Conservation (phyloP, 2,888 invertebrate species). For the Tachystola acroxantha region DNA sequence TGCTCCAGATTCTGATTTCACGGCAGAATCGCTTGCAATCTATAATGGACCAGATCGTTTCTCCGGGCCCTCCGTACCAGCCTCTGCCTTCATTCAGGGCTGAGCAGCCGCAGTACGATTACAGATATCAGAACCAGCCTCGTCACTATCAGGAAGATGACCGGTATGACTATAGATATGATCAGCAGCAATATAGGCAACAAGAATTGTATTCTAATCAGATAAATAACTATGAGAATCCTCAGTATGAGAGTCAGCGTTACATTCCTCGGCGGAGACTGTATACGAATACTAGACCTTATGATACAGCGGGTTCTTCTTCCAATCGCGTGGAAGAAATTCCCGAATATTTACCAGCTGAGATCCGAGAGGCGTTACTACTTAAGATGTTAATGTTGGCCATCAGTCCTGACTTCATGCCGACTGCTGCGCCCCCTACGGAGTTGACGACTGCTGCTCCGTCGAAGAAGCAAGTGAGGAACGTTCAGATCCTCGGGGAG, state of each 20-base stretch:
- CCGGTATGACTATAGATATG: slow-evolving; percentile 60
- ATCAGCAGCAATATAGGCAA: slow-evolving; percentile 47
- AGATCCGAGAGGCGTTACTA: slow-evolving; percentile 84
- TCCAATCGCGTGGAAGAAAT: slow-evolving; percentile 66
- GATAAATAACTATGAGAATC: slow-evolving; percentile 48
- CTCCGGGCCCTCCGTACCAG: slow-evolving; percentile 48
- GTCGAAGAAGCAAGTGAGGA: slow-evolving; percentile 80
- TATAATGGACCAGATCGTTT: slow-evolving; percentile 68
- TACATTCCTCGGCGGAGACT: slow-evolving; percentile 58
- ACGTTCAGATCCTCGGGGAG: slow-evolving; percentile 85
- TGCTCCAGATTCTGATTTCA: slow-evolving; percentile 81
- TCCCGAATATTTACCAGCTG: slow-evolving; percentile 82
- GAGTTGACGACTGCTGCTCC: slow-evolving; percentile 72
- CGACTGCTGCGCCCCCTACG: slow-evolving; percentile 58
- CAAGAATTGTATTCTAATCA: slow-evolving; percentile 59
- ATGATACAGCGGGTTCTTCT: slow-evolving; percentile 57
- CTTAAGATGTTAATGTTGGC: slow-evolving; percentile 85
- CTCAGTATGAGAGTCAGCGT: slow-evolving; percentile 67
- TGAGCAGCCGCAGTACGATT: slow-evolving; percentile 26
- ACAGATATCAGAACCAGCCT: slow-evolving; percentile 34
- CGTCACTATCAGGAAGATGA: slow-evolving; percentile 59
- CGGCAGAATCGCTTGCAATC: slow-evolving; percentile 80
- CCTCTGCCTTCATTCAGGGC: slow-evolving; percentile 41
- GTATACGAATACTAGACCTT: slow-evolving; percentile 46
- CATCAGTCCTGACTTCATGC: slow-evolving; percentile 79